Percentiles rank a stretch among this genome's conserved stretches.
These are phyloP conservation scores for Rhingia rostrata DNA, from an alignment of 2,888 invertebrate genomes.

Conservation along the genomic window DNA sequence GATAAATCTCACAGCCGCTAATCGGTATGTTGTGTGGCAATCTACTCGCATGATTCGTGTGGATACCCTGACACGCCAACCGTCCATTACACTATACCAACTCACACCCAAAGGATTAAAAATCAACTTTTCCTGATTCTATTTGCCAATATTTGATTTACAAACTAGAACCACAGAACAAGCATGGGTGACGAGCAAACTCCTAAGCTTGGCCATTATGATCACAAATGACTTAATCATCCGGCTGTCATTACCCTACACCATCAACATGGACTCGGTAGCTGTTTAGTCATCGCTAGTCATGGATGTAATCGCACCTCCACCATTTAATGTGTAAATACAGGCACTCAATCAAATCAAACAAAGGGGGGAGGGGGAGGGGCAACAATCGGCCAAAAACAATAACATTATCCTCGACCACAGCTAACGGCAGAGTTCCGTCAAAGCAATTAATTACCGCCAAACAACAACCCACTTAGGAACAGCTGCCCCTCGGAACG, in stretches of 20 bases:
- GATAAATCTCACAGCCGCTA: too few relatives aligned
- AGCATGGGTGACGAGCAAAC: too few relatives aligned
- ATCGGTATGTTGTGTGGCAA: too few relatives aligned
- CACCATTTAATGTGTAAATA: constrained; percentile 60
- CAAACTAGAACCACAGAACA: too few relatives aligned
- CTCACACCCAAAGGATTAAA: too few relatives aligned
- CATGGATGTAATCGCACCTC: constrained; percentile 58
- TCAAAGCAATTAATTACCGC: constrained; percentile 71
- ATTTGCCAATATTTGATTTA: too few relatives aligned
- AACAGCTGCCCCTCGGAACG: constrained; percentile 29
- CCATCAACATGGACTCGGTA: constrained; percentile 40
- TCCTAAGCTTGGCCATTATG: constrained; percentile 22
- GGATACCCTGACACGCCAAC: too few relatives aligned
- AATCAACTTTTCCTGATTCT: too few relatives aligned
- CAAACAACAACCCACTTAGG: constrained; percentile 52
- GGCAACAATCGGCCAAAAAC: constrained; percentile 70
- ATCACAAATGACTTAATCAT: constrained; percentile 64
- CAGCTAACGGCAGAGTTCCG: constrained; percentile 15
- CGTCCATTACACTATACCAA: too few relatives aligned
- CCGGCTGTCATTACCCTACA: constrained; percentile 55
- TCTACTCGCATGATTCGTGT: too few relatives aligned
- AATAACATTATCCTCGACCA: constrained; percentile 62
- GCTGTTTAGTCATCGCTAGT: constrained; percentile 49
- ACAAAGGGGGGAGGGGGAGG: constrained; percentile 64
- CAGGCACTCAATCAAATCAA: constrained; percentile 61